Conservation (phyloP, 2,113 vertebrate species). For the Monopterus albus region DNA sequence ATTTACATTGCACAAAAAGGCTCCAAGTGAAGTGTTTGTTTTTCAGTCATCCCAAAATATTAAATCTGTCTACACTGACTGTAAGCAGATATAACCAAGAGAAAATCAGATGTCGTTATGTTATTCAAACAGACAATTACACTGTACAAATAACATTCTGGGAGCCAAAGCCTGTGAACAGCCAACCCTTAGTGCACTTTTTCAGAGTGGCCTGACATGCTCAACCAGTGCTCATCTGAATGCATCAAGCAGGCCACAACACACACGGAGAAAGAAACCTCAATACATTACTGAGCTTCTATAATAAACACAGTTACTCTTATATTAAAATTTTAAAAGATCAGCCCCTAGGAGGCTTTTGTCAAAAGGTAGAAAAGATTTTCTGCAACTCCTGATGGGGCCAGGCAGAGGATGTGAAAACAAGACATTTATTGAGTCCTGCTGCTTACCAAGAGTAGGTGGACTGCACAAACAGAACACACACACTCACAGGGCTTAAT, state of each 20-base stretch:
- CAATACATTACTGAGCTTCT: constrained; percentile 41
- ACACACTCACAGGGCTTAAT: constrained; percentile 69
- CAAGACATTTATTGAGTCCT: constrained; percentile 64
- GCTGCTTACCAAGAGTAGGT: constrained; percentile 67
- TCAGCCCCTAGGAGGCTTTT: constrained; percentile 31
- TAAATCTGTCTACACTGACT: constrained; percentile 72
- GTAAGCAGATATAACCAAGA: constrained; percentile 75
- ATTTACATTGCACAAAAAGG: constrained; percentile 34
- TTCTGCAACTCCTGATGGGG: constrained; percentile 22
- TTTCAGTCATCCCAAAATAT: constrained; percentile 71
- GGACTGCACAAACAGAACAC: constrained; percentile 69
- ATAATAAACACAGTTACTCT: constrained; percentile 45
- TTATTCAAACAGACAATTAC: constrained; percentile 79
- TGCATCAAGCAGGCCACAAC: constrained; percentile 22
- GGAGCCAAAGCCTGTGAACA: constrained; percentile 62
- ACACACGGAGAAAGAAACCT: constrained; percentile 20
- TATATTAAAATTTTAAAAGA: constrained; percentile 29
- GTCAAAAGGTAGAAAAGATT: constrained; percentile 33
- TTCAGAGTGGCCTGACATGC: constrained; percentile 63
- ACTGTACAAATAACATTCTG: constrained; percentile 72
- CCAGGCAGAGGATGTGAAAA: constrained; percentile 50
- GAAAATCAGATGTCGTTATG: constrained; percentile 71
- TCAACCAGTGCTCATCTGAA: constrained; percentile 48
- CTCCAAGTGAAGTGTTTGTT: constrained; percentile 68
- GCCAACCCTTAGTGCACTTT: constrained; percentile 46